phyloP scores from a whole-genome alignment of 2,113 vertebrate species.

The Coptodon rendalli region DNA sequence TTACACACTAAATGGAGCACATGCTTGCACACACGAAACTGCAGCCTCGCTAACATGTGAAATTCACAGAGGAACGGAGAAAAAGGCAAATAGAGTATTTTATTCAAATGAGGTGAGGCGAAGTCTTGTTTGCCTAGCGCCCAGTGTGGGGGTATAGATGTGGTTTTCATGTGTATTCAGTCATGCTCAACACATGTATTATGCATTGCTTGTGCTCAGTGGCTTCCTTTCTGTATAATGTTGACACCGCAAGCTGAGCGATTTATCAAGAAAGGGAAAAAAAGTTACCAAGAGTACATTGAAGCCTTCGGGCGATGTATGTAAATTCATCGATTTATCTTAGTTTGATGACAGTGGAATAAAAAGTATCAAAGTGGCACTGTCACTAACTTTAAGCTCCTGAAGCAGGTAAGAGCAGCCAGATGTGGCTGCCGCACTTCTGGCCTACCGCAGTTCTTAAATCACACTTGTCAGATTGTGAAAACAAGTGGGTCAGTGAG shows the following conservation, averaged over 20 bases:
- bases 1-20: not conserved
- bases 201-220: conserved; percentile 35
- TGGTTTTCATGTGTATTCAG: conserved; percentile 15
- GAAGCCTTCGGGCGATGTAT: conserved; percentile 38
- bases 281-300: conserved; percentile 10
- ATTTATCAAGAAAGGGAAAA: conserved; percentile 40
- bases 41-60: not conserved
- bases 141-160: not conserved
- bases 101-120: conserved; percentile 5
- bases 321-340: conserved; percentile 48
- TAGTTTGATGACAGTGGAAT: conserved; percentile 26
- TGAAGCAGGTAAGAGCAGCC: not conserved
- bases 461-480: conserved; percentile 51
- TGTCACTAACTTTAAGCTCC: conserved; percentile 25
- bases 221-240: conserved; percentile 31
- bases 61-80: not conserved
- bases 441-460: conserved; percentile 41
- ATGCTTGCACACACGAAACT: not conserved
- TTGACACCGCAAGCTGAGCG: conserved; percentile 25
- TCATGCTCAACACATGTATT: conserved; percentile 39
- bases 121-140: conserved; percentile 20
- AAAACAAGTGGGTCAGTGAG: conserved; percentile 45
- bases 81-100: not conserved
- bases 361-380: conserved; percentile 1
- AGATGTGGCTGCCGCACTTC: conserved; percentile 10